Evolutionary conservation across 2,113 vertebrate genomes (phyloP).

Genomic region (Trematocara zebra): DNA sequence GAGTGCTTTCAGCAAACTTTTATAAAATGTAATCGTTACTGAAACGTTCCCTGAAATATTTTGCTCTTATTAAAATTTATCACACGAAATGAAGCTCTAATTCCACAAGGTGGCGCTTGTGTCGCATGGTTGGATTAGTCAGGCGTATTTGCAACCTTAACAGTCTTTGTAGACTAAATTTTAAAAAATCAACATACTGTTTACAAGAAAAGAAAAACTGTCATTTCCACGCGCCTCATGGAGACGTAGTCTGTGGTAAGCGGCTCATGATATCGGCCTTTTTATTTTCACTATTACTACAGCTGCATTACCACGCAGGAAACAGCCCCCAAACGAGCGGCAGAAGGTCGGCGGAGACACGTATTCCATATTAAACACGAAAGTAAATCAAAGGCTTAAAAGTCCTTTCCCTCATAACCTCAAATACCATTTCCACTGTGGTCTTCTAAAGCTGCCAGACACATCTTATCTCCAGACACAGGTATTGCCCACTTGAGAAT

Average conservation of each 20-base stretch:
- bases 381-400: constrained; percentile 4
- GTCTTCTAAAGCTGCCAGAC: neutral
- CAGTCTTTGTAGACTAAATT: neutral
- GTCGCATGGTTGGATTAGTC: neutral
- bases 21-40: neutral
- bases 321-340: neutral
- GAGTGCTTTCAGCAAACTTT: neutral
- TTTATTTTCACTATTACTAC: neutral
- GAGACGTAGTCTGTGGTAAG: neutral
- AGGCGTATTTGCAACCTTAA: no score
- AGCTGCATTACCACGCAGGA: neutral
- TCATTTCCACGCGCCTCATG: neutral
- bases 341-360: neutral
- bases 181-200: neutral
- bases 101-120: constrained; percentile 15
- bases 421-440: constrained; percentile 8
- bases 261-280: neutral
- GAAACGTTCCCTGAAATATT: neutral
- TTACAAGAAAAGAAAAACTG: neutral
- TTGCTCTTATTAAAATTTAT: neutral
- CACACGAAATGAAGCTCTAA: neutral
- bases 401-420: neutral
- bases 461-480: neutral
- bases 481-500: neutral
- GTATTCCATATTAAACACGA: neutral